phyloP scores from a whole-genome alignment of 2,888 invertebrate genomes.

The Apamea epomidion region DNA sequence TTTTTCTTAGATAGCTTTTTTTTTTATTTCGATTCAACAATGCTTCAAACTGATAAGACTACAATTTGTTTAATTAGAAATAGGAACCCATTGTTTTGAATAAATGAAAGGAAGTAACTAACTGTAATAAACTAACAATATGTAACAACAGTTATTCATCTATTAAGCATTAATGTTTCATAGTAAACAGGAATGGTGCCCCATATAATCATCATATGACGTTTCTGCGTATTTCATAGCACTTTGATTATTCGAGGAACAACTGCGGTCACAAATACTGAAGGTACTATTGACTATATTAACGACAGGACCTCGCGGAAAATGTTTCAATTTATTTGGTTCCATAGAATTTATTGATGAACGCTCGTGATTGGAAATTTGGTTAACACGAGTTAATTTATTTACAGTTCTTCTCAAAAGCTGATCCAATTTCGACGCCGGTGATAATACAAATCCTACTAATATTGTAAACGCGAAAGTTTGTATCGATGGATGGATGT shows the following conservation, averaged over 20 bases:
- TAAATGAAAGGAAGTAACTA: conserved; percentile 18
- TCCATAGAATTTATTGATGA: conserved; percentile 8
- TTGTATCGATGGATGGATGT: no score
- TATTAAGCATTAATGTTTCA: conserved; percentile 25
- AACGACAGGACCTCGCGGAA: not conserved
- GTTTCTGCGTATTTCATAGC: conserved; percentile 38
- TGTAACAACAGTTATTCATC: conserved; percentile 19
- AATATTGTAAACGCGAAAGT: no score
- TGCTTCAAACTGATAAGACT: not conserved
- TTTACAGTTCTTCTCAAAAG: not conserved
- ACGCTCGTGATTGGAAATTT: not conserved
- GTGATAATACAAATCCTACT: not conserved
- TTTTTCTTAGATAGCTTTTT: not conserved
- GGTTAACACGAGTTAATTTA: not conserved
- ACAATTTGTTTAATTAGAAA: conserved; percentile 7
- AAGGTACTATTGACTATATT: conserved; percentile 2
- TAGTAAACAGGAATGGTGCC: conserved; percentile 29
- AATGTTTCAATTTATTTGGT: conserved; percentile 18
- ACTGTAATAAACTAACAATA: not conserved
- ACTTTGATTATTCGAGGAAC: conserved; percentile 42
- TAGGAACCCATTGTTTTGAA: not conserved
- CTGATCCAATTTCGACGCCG: not conserved
- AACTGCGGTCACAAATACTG: conserved; percentile 20
- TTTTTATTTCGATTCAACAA: not conserved
- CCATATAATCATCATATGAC: conserved; percentile 33